Evolutionary conservation across 1,140 invertebrate species (phyloP).

Genomic region (Zeugodacus cucurbitae): DNA sequence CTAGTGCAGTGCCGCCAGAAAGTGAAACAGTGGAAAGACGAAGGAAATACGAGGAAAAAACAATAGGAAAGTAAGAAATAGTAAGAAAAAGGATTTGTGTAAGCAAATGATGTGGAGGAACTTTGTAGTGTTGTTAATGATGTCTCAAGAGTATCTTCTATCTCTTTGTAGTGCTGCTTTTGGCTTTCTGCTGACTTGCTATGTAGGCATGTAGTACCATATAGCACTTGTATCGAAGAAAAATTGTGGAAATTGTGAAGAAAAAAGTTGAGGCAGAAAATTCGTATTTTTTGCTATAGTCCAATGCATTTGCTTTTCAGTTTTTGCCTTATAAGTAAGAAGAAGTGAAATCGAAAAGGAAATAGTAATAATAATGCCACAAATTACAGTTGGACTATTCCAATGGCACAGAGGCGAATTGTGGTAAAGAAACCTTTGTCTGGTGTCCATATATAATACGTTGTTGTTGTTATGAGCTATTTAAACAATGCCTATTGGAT

Average conservation of each 20-base stretch:
- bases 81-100: not conserved
- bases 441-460: not conserved
- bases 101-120: constrained; percentile 13
- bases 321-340: not conserved
- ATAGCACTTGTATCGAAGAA: not conserved
- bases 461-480: no score
- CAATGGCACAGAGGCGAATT: not conserved
- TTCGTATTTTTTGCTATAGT: not conserved
- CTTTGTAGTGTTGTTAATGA: constrained; percentile 28
- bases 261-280: not conserved
- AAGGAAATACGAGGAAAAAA: not conserved
- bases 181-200: not conserved
- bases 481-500: no score
- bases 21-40: not conserved
- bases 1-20: not conserved
- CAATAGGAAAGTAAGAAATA: no score
- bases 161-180: not conserved
- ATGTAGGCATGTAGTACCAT: not conserved
- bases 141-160: constrained; percentile 21
- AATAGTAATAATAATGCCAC: not conserved
- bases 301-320: not conserved
- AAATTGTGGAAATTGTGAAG: not conserved
- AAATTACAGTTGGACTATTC: not conserved
- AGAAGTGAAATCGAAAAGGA: not conserved
- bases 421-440: not conserved